Conservation (phyloP, 2,888 invertebrate genomes). For the Entomobrya multifasciata region DNA sequence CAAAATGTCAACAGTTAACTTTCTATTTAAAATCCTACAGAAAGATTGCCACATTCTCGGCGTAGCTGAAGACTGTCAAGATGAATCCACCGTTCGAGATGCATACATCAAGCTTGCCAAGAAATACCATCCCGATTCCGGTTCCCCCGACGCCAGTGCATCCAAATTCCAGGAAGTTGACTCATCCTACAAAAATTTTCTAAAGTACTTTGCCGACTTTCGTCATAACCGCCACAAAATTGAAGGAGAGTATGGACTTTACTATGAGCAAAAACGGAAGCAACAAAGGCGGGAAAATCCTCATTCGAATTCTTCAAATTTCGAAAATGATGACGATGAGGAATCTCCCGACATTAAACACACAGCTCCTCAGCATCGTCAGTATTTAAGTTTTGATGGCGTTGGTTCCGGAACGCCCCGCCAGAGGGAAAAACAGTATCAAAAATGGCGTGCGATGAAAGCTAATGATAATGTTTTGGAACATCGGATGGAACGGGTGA, state of each 20-base stretch:
- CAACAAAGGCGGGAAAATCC: no score
- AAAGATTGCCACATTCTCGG: conserved; percentile 59
- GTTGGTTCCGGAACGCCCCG: conserved; percentile 89
- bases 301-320: no score
- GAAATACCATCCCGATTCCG: conserved; percentile 92
- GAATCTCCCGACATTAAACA: conserved; percentile 83
- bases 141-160: conserved; percentile 86
- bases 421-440: conserved; percentile 90
- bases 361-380: conserved; percentile 93
- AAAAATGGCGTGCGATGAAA: conserved; percentile 85
- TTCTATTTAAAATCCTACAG: conserved; percentile 12
- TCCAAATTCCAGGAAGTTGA: conserved; percentile 89
- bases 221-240: conserved; percentile 83
- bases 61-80: conserved; percentile 84
- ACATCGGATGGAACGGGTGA: conserved; percentile 82
- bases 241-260: conserved; percentile 81
- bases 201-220: conserved; percentile 86
- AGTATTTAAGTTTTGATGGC: conserved; percentile 90
- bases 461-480: conserved; percentile 87
- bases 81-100: conserved; percentile 86
- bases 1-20: neutral
- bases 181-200: conserved; percentile 87
- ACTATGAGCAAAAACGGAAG: conserved; percentile 81
- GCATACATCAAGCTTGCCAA: conserved; percentile 82
- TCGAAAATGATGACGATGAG: conserved; percentile 81